Conservation (phyloP, 2,888 invertebrate genomes). For the Sphecodes monilicornis region DNA sequence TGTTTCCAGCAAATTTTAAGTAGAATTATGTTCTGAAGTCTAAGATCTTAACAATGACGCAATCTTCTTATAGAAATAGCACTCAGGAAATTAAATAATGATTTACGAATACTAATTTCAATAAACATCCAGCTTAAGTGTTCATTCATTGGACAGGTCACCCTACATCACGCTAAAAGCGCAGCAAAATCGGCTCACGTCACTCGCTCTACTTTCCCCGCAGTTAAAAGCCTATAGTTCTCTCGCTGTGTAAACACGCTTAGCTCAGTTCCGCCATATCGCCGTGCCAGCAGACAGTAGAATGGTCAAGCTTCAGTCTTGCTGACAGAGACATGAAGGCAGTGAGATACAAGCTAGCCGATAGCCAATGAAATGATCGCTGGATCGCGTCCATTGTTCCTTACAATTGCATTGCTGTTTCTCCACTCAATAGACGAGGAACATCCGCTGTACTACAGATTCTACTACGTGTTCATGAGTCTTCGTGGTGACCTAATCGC, state of each 20-base stretch:
- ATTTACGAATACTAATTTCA: too few relatives aligned
- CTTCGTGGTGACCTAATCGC: background rate
- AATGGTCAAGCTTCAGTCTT: background rate
- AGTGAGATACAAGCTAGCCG: constrained; percentile 2
- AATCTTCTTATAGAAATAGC: too few relatives aligned
- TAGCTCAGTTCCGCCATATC: background rate
- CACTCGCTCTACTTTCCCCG: background rate
- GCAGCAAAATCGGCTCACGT: background rate
- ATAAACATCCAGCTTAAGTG: too few relatives aligned
- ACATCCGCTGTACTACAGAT: background rate
- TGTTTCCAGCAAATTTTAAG: too few relatives aligned
- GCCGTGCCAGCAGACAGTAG: background rate
- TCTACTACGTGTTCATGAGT: background rate
- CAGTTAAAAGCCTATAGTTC: constrained; percentile 1
- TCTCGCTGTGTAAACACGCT: background rate
- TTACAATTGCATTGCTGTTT: background rate
- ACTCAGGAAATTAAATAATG: too few relatives aligned
- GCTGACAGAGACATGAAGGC: constrained; percentile 3
- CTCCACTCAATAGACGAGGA: background rate
- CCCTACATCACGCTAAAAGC: background rate
- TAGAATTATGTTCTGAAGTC: too few relatives aligned
- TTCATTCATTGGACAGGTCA: too few relatives aligned
- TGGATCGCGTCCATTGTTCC: constrained; percentile 3
- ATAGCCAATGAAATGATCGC: constrained; percentile 8
- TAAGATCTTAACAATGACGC: too few relatives aligned